Base-by-base conservation (phyloP, 2,113 vertebrate genomes). In the Microtus oregoni region DNA sequence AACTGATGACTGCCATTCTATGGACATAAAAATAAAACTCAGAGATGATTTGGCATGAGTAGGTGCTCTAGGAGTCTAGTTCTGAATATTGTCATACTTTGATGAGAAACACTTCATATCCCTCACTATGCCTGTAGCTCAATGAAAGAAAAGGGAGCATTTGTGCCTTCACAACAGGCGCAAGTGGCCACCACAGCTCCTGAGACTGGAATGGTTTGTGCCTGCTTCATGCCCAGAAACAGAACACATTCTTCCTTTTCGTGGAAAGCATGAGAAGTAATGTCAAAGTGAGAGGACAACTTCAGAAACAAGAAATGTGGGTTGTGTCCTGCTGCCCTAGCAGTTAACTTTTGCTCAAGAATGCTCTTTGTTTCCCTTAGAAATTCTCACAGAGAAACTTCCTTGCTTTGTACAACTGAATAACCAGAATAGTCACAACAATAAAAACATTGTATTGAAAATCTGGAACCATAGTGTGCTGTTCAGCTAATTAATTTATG, bases 181-280 rank as follows among this genome's bases (percentile, higher is more conserved):
- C 90, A 92, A 93, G 79, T n/a, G 20, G 26, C 61, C 61, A 81
- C 44, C 24, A 67, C n/a, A 65, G 38, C 44, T 90, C 65, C 63
- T 81, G 28, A 50, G 95, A 26, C 20, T 28, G 4, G 50, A 12
- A 6, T 0, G 7, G 0, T 2, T 26, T 10, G 24, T 58, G 35
- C 86, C 28, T 86, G 0, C 1, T 77, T 89, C 44, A 72, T 41
- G 3, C 13, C 26, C 38, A 68, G 73, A 2, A 12, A 50, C 50
- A 50, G 50, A 50, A 50, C 87, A 96, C 38, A 92, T 93, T 85
- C 87, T 85, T 95, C 32, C 52, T 94, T 67, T 96, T 81, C 85
- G 47, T 67, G 55, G 87, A 86, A 95, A 92, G 30, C 65, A 2
- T 44, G 35, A 73, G 10, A 86, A 89, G 70, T 76, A 35, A 91